A percentile compares a stretch with the other conserved stretches of the same genome.
These are phyloP conservation scores for Erpobdella octoculata DNA, from an alignment of 2,888 invertebrate species.

Conservation along the genomic window DNA sequence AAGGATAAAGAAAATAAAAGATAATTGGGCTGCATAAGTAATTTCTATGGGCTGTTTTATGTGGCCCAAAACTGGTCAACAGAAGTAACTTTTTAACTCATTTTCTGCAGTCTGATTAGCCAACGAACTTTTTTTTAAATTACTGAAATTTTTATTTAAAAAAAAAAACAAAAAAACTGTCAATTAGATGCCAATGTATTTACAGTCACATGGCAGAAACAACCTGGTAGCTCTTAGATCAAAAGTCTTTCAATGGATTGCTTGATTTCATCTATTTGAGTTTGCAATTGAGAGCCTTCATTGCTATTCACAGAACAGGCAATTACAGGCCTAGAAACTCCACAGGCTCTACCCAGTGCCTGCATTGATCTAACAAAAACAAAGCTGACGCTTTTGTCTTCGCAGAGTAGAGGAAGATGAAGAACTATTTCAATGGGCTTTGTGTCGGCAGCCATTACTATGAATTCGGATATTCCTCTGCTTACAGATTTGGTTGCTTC, in stretches of 20 bases:
- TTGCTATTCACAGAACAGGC: conserved; percentile 89
- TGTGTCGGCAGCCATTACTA: conserved; percentile 96
- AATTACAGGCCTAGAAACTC: conserved; percentile 90
- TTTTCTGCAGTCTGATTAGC: too few relatives aligned
- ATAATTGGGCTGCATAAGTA: too few relatives aligned
- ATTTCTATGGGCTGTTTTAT: too few relatives aligned
- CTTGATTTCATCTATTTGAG: conserved; percentile 83
- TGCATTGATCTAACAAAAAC: conserved; percentile 65
- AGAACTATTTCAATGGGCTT: conserved; percentile 92
- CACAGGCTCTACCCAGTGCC: conserved; percentile 90
- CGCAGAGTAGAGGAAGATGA: conserved; percentile 91
- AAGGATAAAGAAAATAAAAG: too few relatives aligned
- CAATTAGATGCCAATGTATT: too few relatives aligned
- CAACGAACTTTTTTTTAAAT: too few relatives aligned
- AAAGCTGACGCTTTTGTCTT: conserved; percentile 64
- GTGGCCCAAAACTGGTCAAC: too few relatives aligned
- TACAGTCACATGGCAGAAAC: too few relatives aligned
- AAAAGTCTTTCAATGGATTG: conserved; percentile 92
- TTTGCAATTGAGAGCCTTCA: conserved; percentile 91
- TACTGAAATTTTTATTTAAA: too few relatives aligned
- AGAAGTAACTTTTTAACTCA: too few relatives aligned
- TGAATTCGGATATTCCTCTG: conserved; percentile 87
- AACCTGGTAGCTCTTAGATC: conserved; percentile 58
- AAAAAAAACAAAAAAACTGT: too few relatives aligned
- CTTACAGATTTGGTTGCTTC: conserved; percentile 95